Evolutionary conservation across 1,140 invertebrate genomes (phyloP), one percentile per base, ranked within the genome.

Genomic region (Radopholus similis): DNA sequence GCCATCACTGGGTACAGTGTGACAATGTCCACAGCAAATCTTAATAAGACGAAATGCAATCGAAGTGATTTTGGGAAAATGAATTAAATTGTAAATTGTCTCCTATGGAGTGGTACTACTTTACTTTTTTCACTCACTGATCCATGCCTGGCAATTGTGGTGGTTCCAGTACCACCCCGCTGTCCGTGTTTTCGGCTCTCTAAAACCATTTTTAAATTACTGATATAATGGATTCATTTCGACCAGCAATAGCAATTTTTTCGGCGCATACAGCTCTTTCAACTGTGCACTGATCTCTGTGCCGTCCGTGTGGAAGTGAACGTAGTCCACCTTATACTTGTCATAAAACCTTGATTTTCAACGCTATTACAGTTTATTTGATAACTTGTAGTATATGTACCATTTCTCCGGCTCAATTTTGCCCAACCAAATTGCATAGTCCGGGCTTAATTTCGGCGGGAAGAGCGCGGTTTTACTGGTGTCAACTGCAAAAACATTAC

Each of bases 391-490:
- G 42, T 81, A 81, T 40, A 78, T 82, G 15, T 78, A 81, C 71
- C 70, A 81, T 34, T 67, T 68, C 37, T 81, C 78, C 28, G 72
- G 63, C 26, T 77, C 65, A 56, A 81, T 82, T 55, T 74, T 82
- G 26, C 79, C 79, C 18, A 74, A 55, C 79, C 79, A 81, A 47
- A 81, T 81, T 11, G 73, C 78, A 58, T 72, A 82, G 37, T 77
- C 74, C 0, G 68, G 66, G 21, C 69, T 15, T 5, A 81, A 64
- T 47, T 68, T 73, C 1, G 79, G 79, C 13, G 80, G 75, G 47
- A 81, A 81, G 11, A 81, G 65, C 26, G 69, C 38, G 3, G 73
- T 62, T 47, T 73, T 70, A 35, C 81, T 80, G 34, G 56, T 71
- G 35, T 64, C 63, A 13, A 81, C 55, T n/a, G n/a, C n/a, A n/a